Conservation (phyloP, 2,797 vertebrate species). For the Nasua narica region DNA sequence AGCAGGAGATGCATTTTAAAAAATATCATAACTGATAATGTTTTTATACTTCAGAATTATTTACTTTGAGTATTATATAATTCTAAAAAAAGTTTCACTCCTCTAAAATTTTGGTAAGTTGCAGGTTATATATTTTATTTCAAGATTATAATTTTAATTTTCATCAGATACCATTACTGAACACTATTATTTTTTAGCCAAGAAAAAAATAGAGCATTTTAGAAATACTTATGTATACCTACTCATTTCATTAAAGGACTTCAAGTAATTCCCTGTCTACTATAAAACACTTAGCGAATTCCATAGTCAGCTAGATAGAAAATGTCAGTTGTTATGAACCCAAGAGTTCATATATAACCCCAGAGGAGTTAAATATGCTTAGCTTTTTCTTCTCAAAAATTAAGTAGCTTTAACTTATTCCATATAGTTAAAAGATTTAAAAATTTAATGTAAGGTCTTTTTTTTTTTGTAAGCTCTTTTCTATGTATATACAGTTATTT, state of each 20-base stretch:
- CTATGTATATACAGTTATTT: not conserved
- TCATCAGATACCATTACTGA: not conserved
- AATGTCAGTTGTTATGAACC: not conserved
- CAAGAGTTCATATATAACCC: too few species aligned
- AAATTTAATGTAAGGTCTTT: not conserved
- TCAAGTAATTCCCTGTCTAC: not conserved
- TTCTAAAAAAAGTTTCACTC: not conserved
- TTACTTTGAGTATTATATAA: not conserved
- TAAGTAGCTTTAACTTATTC: not conserved
- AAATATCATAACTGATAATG: not conserved
- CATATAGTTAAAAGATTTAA: not conserved
- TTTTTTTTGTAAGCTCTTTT: not conserved
- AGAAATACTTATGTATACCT: not conserved
- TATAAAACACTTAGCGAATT: not conserved
- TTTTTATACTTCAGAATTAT: not conserved
- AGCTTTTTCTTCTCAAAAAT: not conserved
- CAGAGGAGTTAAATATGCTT: not conserved
- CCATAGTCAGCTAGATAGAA: not conserved
- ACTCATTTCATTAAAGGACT: not conserved
- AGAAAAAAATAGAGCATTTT: not conserved
- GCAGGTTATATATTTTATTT: not conserved
- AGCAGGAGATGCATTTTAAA: not conserved
- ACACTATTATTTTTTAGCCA: not conserved
- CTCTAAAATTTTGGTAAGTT: slow-evolving; percentile 15
- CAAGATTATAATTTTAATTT: slow-evolving; percentile 13